A percentile compares a stretch with the other conserved stretches of the same genome.
phyloP scores from a whole-genome alignment of 2,113 vertebrate species.

The Stigmatopora nigra region DNA sequence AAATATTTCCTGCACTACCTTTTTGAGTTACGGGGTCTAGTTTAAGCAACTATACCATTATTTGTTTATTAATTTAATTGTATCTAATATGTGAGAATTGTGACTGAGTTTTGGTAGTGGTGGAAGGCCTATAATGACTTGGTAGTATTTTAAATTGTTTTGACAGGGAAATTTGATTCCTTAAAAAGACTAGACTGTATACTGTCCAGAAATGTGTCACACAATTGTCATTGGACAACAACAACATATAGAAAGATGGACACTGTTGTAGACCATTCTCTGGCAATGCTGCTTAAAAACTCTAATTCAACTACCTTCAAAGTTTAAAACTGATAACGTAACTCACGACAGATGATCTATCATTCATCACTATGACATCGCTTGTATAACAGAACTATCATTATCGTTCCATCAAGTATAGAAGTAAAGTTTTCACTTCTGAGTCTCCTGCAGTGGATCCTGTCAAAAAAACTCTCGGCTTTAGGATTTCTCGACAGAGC shows the following conservation, averaged over 20 bases:
- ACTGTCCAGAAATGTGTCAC: too few relatives aligned
- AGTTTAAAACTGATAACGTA: not conserved
- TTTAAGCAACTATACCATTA: too few relatives aligned
- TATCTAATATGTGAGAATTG: too few relatives aligned
- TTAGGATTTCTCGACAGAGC: constrained; percentile 23
- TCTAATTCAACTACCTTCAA: not conserved
- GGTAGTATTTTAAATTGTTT: too few relatives aligned
- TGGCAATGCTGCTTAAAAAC: not conserved
- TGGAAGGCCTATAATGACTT: too few relatives aligned
- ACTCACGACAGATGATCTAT: not conserved
- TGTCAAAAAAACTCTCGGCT: constrained; percentile 18
- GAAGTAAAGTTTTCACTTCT: not conserved
- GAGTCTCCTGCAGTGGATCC: constrained; percentile 18
- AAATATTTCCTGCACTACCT: not conserved
- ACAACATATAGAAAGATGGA: too few relatives aligned
- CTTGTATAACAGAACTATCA: not conserved
- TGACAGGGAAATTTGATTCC: too few relatives aligned
- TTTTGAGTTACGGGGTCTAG: not conserved
- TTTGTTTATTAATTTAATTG: too few relatives aligned
- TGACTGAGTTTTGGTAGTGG: too few relatives aligned
- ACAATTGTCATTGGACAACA: too few relatives aligned
- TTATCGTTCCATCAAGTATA: constrained; percentile 4
- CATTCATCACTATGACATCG: not conserved
- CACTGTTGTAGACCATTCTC: too few relatives aligned
- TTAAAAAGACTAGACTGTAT: too few relatives aligned